A percentile compares a stretch with the other conserved stretches of the same genome.
Evolutionary conservation across 35 echinoderm and acorn worm genomes (phyloP).

Genomic region (Hemicentrotus pulcherrimus): DNA sequence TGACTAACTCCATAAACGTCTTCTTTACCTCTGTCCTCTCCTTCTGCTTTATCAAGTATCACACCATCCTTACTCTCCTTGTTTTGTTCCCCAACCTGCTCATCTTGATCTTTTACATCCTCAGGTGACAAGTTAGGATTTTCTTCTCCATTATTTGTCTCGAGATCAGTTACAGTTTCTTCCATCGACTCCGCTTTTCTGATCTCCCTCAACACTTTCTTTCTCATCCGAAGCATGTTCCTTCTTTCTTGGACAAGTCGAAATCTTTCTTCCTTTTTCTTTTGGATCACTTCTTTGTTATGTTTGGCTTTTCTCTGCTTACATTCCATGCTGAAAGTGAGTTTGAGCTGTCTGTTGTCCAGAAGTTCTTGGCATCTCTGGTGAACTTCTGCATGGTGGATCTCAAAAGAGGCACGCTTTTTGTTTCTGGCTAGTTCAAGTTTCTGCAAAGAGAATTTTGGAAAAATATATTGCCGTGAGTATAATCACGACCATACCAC

Average conservation of each 20-base stretch:
- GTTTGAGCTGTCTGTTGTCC: neutral
- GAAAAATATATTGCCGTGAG: neutral
- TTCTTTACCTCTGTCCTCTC: neutral
- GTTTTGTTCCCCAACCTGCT: neutral
- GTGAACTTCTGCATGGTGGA: neutral
- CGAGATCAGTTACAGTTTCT: neutral
- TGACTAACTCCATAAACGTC: neutral
- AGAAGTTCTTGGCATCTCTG: neutral
- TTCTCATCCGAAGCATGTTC: neutral
- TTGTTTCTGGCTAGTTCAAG: neutral
- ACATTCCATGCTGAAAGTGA: neutral
- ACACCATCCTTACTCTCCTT: neutral
- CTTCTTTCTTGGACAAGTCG: neutral
- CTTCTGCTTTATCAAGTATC: neutral
- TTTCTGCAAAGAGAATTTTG: neutral
- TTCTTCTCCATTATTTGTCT: neutral
- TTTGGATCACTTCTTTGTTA: neutral
- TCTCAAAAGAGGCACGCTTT: neutral
- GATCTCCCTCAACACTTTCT: neutral
- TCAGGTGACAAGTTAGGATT: neutral
- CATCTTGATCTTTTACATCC: neutral
- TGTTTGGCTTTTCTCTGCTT: neutral
- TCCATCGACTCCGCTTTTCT: neutral
- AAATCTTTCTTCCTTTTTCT: neutral
- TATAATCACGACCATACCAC: neutral